Evolutionary conservation across 2,797 vertebrate genomes (phyloP).

Genomic region (Phataginus tricuspis): DNA sequence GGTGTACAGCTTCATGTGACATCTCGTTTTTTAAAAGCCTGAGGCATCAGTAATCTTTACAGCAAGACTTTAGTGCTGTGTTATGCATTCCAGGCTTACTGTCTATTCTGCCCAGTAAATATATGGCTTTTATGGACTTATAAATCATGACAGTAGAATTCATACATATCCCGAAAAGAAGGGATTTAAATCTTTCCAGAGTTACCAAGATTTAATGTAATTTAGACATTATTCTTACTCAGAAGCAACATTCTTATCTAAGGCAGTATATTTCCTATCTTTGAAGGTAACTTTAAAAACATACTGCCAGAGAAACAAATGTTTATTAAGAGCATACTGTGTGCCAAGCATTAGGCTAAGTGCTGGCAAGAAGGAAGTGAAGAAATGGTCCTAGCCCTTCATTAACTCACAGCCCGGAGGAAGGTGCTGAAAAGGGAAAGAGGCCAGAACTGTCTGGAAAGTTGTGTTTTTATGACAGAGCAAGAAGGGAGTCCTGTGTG

Average conservation of each 20-base stretch:
- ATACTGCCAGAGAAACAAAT: neutral
- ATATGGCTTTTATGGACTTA: conserved; percentile 80
- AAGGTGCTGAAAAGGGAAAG: neutral
- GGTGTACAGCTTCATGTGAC: conserved; percentile 78
- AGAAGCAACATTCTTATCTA: conserved; percentile 41
- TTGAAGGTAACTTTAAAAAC: conserved; percentile 9
- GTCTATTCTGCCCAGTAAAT: conserved; percentile 66
- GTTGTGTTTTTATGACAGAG: neutral
- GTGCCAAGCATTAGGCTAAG: neutral
- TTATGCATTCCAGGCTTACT: conserved; percentile 78
- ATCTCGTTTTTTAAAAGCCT: conserved; percentile 74
- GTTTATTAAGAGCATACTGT: neutral
- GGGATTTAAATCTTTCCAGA: conserved; percentile 76
- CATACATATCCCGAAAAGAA: conserved; percentile 72
- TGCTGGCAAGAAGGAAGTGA: neutral
- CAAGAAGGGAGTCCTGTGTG: neutral
- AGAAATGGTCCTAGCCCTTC: neutral
- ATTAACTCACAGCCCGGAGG: neutral
- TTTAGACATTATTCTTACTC: conserved; percentile 42
- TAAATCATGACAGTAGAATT: conserved; percentile 82
- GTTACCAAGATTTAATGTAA: conserved; percentile 57
- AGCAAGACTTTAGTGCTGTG: conserved; percentile 70
- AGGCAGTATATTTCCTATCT: neutral
- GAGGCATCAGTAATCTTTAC: conserved; percentile 75
- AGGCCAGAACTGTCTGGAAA: accelerated